Evolutionary conservation across 2,113 vertebrate genomes (phyloP), one percentile per base, ranked within the genome.

Genomic region (Calidris pygmaea): DNA sequence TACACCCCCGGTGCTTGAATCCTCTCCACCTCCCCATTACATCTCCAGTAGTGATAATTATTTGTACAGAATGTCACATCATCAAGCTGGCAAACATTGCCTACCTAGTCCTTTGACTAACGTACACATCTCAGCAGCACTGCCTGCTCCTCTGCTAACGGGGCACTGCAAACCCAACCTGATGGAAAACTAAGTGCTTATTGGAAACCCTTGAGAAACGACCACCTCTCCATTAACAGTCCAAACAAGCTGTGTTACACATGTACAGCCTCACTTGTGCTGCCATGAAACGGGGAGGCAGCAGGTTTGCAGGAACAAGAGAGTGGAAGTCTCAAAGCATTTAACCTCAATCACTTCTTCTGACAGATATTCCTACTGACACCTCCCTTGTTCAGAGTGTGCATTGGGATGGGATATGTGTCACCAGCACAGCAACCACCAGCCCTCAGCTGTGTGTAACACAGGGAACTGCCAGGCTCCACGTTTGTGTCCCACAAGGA

Each of bases 21-120:
- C 29, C 34, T 29, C 37, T 22, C 13, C 65, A 4, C 3, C 48
- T 48, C 67, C 78, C 16, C 3, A 0, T 0, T 43, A 30, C 37
- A 50, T 11, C 72, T 74, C 37, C 23, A 30, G 16, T 1, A 48
- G 13, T 1, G 56, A 43, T 14, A 15, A 60, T 68, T 55, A n/a
- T 41, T 27, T 5, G 34, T 5, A 22, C 37, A 68, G 72, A n/a
- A 26, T 66, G 34, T 32, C 67, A 17, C 4, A 32, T 35, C 39
- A 19, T 6, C 47, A 4, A 14, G 29, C 4, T 32, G 26, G 41
- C 37, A 39, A 48, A 35, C 2, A 0, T 4, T 1, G 43, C 24
- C 63, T 35, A 7, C 50, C 35, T 7, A 6, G 24, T 23, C 53
- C 83, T 37, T 10, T 2, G 53, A 34, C 26, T 18, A 6, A 34